A percentile compares a stretch with the other conserved stretches of the same genome.
Evolutionary conservation across 2,797 vertebrate species (phyloP).

Genomic region (Ateles fusciceps): DNA sequence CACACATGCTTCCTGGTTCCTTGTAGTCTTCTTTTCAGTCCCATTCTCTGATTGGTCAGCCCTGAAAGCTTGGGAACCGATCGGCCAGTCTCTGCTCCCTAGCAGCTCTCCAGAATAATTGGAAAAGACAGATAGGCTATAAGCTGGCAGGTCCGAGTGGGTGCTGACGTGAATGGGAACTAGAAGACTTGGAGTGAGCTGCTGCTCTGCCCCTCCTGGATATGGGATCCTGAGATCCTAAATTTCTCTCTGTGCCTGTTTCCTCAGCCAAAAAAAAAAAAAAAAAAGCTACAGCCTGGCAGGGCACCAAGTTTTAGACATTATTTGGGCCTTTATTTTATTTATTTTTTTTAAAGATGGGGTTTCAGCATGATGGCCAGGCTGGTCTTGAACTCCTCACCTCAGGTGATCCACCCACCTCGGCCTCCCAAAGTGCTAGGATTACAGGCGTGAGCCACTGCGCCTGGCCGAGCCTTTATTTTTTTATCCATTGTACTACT

Average conservation of each 20-base stretch:
- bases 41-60: neutral
- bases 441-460: too few relatives aligned
- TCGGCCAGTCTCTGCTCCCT: neutral
- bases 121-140: neutral
- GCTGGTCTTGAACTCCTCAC: too few relatives aligned
- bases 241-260: neutral
- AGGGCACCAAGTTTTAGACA: slow-evolving; percentile 32
- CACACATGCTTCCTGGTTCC: slow-evolving; percentile 51
- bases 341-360: too few relatives aligned
- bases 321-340: neutral
- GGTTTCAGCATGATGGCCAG: too few relatives aligned
- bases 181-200: neutral
- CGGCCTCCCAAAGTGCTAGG: too few relatives aligned
- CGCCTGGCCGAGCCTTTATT: neutral
- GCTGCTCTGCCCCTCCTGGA: neutral
- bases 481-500: slow-evolving; percentile 4
- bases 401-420: too few relatives aligned
- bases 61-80: neutral
- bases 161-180: neutral
- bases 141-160: neutral
- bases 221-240: neutral
- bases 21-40: neutral
- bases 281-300: neutral
- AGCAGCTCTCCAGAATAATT: neutral
- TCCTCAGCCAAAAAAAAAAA: neutral